Percentiles rank a stretch among this genome's conserved stretches.
Evolutionary conservation across 2,888 invertebrate genomes (phyloP).

Genomic region (Chaitophorus viminalis): DNA sequence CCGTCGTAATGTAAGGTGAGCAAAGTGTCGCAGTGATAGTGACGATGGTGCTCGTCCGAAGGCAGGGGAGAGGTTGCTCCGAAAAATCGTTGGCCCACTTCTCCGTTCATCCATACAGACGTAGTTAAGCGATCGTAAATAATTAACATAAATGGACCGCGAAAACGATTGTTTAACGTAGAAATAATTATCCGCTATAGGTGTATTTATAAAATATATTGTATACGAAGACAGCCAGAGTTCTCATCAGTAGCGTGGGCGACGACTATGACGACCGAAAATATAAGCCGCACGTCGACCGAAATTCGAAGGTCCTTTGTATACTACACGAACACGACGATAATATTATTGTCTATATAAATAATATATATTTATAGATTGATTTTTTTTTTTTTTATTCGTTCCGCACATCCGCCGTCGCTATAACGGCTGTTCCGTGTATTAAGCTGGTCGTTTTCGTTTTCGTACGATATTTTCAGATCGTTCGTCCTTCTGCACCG

Average conservation of each 20-base stretch:
- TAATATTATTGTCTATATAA: neutral
- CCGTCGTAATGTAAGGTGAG: too few relatives aligned
- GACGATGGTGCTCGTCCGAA: too few relatives aligned
- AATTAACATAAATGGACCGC: too few relatives aligned
- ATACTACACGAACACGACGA: neutral
- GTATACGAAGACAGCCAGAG: neutral
- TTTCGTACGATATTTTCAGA: slow-evolving; percentile 3
- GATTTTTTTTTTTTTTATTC: neutral
- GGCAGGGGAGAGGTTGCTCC: too few relatives aligned
- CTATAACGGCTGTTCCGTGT: slow-evolving; percentile 1
- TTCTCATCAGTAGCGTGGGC: neutral
- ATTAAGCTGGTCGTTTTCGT: neutral
- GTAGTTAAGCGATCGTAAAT: too few relatives aligned
- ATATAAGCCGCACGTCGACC: neutral
- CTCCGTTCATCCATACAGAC: too few relatives aligned
- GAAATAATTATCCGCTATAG: too few relatives aligned
- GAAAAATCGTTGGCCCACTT: too few relatives aligned
- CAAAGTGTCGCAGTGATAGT: too few relatives aligned
- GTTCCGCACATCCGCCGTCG: neutral
- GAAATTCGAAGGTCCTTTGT: neutral
- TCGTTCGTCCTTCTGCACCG: neutral
- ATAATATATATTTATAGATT: neutral
- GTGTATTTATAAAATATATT: neutral
- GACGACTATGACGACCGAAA: neutral
- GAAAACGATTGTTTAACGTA: too few relatives aligned